A percentile compares a stretch with the other conserved stretches of the same genome.
Conservation (phyloP, 2,113 vertebrate species). For the Saimiri boliviensis region DNA sequence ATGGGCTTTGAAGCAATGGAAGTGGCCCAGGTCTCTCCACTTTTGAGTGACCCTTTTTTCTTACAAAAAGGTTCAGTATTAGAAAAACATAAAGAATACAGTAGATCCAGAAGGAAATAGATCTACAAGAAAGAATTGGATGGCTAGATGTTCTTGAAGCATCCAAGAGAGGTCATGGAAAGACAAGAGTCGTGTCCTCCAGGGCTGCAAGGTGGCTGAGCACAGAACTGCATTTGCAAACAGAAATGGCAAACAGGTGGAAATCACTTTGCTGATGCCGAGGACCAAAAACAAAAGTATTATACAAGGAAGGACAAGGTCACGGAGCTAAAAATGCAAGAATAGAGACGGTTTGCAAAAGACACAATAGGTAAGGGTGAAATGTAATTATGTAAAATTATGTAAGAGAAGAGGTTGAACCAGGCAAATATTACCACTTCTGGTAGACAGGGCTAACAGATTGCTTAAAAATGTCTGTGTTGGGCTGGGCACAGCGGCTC, state of each 20-base stretch:
- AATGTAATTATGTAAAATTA: not conserved
- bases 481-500: not conserved
- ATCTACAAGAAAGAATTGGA: not conserved
- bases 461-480: not conserved
- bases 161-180: not conserved
- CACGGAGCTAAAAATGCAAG: not conserved
- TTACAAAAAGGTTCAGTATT: not conserved
- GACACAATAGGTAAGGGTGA: not conserved
- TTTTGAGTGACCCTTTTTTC: not conserved
- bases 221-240: accelerated
- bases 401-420: not conserved
- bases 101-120: not conserved
- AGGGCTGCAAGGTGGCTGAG: not conserved
- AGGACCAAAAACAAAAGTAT: not conserved
- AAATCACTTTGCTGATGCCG: not conserved
- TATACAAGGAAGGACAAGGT: not conserved
- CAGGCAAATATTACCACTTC: not conserved
- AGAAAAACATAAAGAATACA: not conserved
- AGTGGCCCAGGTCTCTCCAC: not conserved
- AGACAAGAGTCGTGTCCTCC: accelerated
- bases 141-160: not conserved
- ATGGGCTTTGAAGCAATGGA: not conserved
- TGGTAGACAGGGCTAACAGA: not conserved
- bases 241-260: not conserved
- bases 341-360: not conserved